phyloP scores from a whole-genome alignment of 2,888 invertebrate species.

The Acholoe squamosa region DNA sequence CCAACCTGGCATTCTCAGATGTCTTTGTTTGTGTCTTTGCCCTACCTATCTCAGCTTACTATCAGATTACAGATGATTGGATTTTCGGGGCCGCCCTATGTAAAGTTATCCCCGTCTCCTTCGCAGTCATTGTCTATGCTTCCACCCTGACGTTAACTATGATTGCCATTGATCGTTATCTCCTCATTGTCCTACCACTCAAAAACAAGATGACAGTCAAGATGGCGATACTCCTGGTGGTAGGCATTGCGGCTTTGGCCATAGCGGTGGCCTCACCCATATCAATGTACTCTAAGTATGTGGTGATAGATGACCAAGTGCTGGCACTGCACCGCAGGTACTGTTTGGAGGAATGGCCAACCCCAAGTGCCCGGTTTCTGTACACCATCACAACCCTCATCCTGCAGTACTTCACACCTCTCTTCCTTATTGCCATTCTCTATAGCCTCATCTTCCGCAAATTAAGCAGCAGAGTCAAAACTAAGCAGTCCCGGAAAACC shows the following conservation, averaged over 20 bases:
- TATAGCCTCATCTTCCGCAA: slow-evolving; percentile 78
- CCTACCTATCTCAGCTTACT: slow-evolving; percentile 81
- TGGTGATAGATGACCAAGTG: slow-evolving; percentile 73
- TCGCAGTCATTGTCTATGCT: slow-evolving; percentile 81
- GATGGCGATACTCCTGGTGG: slow-evolving; percentile 76
- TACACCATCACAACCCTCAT: slow-evolving; percentile 78
- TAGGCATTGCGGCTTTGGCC: slow-evolving; percentile 76
- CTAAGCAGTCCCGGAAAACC: slow-evolving; percentile 66
- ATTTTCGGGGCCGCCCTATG: slow-evolving; percentile 79
- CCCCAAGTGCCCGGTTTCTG: slow-evolving; percentile 70
- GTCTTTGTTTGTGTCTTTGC: slow-evolving; percentile 80
- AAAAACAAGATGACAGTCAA: slow-evolving; percentile 75
- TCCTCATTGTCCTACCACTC: slow-evolving; percentile 80
- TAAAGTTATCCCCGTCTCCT: slow-evolving; percentile 78
- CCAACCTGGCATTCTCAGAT: slow-evolving; percentile 80
- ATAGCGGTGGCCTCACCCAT: slow-evolving; percentile 78
- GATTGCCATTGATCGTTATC: slow-evolving; percentile 82
- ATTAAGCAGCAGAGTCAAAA: slow-evolving; percentile 76
- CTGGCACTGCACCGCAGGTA: slow-evolving; percentile 73
- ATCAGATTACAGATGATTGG: slow-evolving; percentile 81
- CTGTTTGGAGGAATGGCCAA: slow-evolving; percentile 79
- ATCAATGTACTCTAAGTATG: slow-evolving; percentile 86
- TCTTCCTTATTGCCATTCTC: slow-evolving; percentile 76
- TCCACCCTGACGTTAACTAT: slow-evolving; percentile 80
- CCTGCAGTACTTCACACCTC: slow-evolving; percentile 79